These are phyloP conservation scores for Muntiacus reevesi DNA, from an alignment of 2,113 vertebrate genomes.

Conservation along the genomic window DNA sequence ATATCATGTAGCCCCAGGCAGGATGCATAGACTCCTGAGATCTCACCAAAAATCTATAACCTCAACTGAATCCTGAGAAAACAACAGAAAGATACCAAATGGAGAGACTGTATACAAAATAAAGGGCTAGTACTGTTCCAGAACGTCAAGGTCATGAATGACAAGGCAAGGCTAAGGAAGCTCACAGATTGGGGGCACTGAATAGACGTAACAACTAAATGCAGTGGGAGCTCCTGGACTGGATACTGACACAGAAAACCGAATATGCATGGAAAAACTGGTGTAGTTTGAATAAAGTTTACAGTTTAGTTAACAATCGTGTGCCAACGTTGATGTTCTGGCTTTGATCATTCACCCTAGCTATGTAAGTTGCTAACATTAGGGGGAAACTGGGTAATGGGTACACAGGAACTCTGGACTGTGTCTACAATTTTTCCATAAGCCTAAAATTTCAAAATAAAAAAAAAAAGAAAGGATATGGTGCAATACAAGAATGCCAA, in stretches of 20 bases:
- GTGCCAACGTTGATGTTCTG: neutral
- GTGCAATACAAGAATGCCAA: neutral
- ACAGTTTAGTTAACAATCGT: neutral
- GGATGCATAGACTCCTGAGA: neutral
- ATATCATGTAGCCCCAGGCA: neutral
- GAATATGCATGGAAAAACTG: neutral
- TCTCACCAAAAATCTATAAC: neutral
- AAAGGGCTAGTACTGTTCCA: neutral
- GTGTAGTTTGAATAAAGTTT: neutral
- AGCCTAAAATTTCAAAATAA: constrained; percentile 6
- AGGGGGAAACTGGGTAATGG: neutral
- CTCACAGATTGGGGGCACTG: neutral
- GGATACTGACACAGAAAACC: neutral
- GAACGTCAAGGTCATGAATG: neutral
- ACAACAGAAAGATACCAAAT: neutral
- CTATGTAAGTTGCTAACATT: neutral
- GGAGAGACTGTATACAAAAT: neutral
- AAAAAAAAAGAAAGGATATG: neutral
- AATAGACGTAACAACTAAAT: neutral
- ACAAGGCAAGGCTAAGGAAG: neutral
- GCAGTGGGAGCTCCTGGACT: neutral
- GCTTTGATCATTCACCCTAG: neutral
- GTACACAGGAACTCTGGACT: neutral
- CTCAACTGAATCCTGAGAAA: neutral
- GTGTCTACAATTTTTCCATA: neutral